Base-by-base conservation (phyloP, 2,888 invertebrate genomes). In the Bellardia bayeri region DNA sequence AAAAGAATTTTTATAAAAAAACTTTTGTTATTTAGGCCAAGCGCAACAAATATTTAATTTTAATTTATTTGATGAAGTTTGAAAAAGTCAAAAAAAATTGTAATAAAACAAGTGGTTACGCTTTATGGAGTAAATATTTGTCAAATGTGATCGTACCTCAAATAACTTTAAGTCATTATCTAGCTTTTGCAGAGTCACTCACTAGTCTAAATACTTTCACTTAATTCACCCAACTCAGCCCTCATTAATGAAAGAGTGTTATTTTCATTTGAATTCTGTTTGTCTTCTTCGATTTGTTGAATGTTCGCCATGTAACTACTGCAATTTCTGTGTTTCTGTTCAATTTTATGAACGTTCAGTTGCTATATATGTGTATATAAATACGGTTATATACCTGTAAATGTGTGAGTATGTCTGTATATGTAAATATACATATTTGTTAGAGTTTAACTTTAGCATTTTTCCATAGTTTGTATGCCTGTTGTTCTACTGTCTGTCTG, bases 271-370 rank as follows among this genome's bases (percentile, higher is more conserved):
- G 42, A 7, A 56, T 69, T 51, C 16, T 23, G 6, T 45, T 16
- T 42, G 23, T 56, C 40, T 37, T 16, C 42, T 78, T 45, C 7
- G 51, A 13, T 68, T 13, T 66, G 40, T 40, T 80, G 61, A 63
- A 75, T 51, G 66, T 61, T 68, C 13, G 16, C 42, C 14, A 61
- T 74, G 72, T 76, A 51, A 61, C 82, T 81, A 54, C 16, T 64
- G 23, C 23, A 23, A 68, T 54, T 72, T 83, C 82, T 82, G 78
- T 45, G 78, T 69, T 64, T 86, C 71, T 83, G 80, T 85, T 75
- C 61, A 80, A 80, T 85, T 85, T 42, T 63, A 75, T 75, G 68
- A 66, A 74, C 54, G 54, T 75, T 80, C 85, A 68, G 79, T 54
- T 72, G 69, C 37, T 85, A 85, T 79, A 49, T 58, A 40, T 49